Evolutionary conservation across 2,113 vertebrate genomes (phyloP), one percentile per base, ranked within the genome.

Genomic region (Apaloderma vittatum): DNA sequence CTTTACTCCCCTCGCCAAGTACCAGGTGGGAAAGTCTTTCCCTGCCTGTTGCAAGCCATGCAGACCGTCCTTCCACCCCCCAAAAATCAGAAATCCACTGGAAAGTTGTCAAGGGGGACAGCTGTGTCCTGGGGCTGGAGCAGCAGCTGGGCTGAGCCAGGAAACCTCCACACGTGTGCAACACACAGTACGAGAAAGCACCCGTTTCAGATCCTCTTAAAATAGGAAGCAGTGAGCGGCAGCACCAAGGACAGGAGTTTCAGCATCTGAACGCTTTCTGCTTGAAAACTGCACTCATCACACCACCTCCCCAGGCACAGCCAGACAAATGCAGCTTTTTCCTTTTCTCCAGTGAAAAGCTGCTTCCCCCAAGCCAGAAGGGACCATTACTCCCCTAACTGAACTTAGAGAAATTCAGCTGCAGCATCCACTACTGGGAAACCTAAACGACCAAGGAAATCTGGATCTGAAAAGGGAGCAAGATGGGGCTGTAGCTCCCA

Each of bases 41-140:
- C 67, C n/a, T 57, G n/a, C 30, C 30, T 34, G 29, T 12, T 66
- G 3, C n/a, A 45, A 91, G 54, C 11, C 4, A 1, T 0, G 0
- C 43, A 80, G 29, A 73, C 5, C 46, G 49, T 13, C n/a, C 34
- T 23, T 7, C 11, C 37, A 11, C 8, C 24, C 0, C 0, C 6
- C 11, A 37, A 37, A 29, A 4, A 71, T 36, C 37, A 86, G 26
- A 90, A 75, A 76, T 48, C 30, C n/a, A 58, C 4, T 0, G 0
- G 34, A 34, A 24, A 81, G 45, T 37, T 96, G 76, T 45, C 29
- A 46, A 13, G 14, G 24, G 32, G 21, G 34, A 89, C 83, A 94
- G 73, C 55, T 67, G 83, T 3, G 9, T 29, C 77, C 55, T 22
- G 13, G 29, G 66, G 45, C 77, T 77, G 54, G 29, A 91, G 54